A percentile compares a stretch with the other conserved stretches of the same genome.
phyloP scores from a whole-genome alignment of 2,888 invertebrate genomes.

The Hemistola chrysoprasaria region DNA sequence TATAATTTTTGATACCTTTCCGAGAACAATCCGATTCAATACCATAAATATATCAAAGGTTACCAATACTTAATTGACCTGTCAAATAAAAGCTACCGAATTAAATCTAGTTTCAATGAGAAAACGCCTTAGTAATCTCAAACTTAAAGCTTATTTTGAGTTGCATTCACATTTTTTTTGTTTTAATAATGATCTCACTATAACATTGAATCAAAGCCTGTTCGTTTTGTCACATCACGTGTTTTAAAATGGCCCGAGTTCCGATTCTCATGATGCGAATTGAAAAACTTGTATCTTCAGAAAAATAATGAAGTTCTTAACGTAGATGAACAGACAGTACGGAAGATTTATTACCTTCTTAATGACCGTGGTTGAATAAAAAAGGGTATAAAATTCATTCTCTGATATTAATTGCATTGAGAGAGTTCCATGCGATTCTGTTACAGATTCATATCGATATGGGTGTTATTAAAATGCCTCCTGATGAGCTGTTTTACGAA shows the following conservation, averaged over 20 bases:
- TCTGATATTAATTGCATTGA: slow-evolving; percentile 13
- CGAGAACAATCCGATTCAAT: slow-evolving; percentile 26
- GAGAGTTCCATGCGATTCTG: slow-evolving; percentile 23
- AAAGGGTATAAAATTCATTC: slow-evolving; percentile 40
- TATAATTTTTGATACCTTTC: slow-evolving; percentile 8
- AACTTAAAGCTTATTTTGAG: neutral
- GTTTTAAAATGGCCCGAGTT: slow-evolving; percentile 57
- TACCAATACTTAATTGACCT: slow-evolving; percentile 35
- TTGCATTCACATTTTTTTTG: slow-evolving; percentile 14
- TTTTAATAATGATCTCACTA: slow-evolving; percentile 25
- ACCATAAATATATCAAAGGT: slow-evolving; percentile 34
- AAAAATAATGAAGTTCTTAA: slow-evolving; percentile 75
- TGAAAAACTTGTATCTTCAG: slow-evolving; percentile 58
- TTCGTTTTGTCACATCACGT: slow-evolving; percentile 57
- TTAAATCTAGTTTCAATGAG: neutral
- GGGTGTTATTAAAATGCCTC: slow-evolving; percentile 24
- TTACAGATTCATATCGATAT: slow-evolving; percentile 27
- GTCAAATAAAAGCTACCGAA: slow-evolving; percentile 33
- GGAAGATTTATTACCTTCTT: slow-evolving; percentile 68
- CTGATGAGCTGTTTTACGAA: slow-evolving; percentile 6
- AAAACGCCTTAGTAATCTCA: neutral
- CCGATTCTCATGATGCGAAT: slow-evolving; percentile 55
- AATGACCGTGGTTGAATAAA: slow-evolving; percentile 63
- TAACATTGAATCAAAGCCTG: slow-evolving; percentile 48
- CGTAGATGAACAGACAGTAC: slow-evolving; percentile 55